Evolutionary conservation across 2,888 invertebrate genomes (phyloP).

Genomic region (Chaetogeoica ovagalla): DNA sequence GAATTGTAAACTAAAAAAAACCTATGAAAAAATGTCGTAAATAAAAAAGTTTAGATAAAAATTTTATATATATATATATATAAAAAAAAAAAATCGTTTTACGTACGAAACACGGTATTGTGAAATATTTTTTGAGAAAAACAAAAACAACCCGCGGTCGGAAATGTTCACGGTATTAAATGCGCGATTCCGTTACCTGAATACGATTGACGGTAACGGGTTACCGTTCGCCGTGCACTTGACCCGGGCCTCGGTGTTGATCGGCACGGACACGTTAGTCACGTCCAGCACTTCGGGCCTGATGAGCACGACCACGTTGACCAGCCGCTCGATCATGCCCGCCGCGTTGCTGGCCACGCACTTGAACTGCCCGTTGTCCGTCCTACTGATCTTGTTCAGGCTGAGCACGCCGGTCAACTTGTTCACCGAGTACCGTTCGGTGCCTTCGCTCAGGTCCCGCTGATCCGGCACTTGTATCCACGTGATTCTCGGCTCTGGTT

Average conservation of each 20-base stretch:
- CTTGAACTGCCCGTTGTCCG: slow-evolving; percentile 78
- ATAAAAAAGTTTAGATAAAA: too few relatives aligned
- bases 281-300: slow-evolving; percentile 80
- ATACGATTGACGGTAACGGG: slow-evolving; percentile 78
- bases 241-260: slow-evolving; percentile 68
- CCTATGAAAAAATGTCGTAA: too few relatives aligned
- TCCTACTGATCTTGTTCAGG: slow-evolving; percentile 69
- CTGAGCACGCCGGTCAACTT: slow-evolving; percentile 62
- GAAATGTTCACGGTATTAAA: too few relatives aligned
- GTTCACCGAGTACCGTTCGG: slow-evolving; percentile 64
- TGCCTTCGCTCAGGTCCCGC: slow-evolving; percentile 65
- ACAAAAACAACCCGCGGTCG: too few relatives aligned
- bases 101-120: too few relatives aligned
- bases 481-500: slow-evolving; percentile 79
- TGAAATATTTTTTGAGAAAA: too few relatives aligned
- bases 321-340: slow-evolving; percentile 70
- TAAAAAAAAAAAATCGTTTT: too few relatives aligned
- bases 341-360: slow-evolving; percentile 81
- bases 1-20: too few relatives aligned
- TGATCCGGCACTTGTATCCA: slow-evolving; percentile 80
- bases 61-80: too few relatives aligned
- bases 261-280: slow-evolving; percentile 71
- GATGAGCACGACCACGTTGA: slow-evolving; percentile 72
- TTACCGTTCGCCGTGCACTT: slow-evolving; percentile 79
- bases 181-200: slow-evolving; percentile 60